Evolutionary conservation across 2,113 vertebrate genomes (phyloP).

Genomic region (Cacatua alba): DNA sequence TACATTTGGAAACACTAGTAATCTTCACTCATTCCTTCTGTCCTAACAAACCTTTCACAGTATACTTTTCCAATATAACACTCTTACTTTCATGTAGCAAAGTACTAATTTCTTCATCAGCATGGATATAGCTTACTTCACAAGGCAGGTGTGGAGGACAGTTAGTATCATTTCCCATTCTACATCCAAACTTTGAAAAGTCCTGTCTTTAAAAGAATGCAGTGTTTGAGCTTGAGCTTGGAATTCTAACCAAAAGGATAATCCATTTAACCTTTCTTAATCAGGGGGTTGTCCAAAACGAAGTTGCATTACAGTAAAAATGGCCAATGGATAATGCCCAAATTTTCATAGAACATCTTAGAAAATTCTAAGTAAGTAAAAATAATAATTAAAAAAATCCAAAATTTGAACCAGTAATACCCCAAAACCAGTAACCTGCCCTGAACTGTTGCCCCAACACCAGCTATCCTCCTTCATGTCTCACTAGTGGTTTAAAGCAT

Average conservation of each 20-base stretch:
- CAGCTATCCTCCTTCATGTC: background rate
- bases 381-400: background rate
- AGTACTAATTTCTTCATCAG: background rate
- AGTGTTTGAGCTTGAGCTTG: background rate
- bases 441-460: background rate
- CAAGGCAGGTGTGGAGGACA: background rate
- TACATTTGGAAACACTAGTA: background rate
- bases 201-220: background rate
- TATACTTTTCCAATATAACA: background rate
- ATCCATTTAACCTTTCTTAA: background rate
- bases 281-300: background rate
- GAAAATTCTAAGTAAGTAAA: background rate
- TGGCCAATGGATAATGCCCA: background rate
- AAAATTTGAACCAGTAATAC: background rate
- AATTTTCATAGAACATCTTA: background rate
- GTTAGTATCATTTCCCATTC: background rate
- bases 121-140: background rate
- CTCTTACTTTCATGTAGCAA: background rate
- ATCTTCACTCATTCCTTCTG: background rate
- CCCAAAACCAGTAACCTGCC: background rate
- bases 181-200: background rate
- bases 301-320: background rate
- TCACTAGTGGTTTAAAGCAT: background rate
- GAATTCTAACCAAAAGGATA: background rate
- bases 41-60: background rate